phyloP scores from a whole-genome alignment of 2,113 vertebrate genomes.

The Ardeotis arabs region DNA sequence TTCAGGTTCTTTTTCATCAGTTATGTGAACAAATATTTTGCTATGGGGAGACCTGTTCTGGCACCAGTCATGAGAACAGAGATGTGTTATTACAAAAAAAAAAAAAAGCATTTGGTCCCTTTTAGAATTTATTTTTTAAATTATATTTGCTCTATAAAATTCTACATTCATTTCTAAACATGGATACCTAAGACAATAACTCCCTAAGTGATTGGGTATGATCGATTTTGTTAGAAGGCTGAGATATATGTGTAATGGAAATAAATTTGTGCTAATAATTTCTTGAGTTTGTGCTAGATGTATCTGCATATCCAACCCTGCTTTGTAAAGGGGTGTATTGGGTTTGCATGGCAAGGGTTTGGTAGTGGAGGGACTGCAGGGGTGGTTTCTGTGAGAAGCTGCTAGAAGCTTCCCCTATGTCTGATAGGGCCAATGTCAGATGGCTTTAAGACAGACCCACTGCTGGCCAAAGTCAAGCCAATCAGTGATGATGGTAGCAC shows the following conservation, averaged over 20 bases:
- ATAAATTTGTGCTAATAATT: neutral
- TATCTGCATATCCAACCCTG: neutral
- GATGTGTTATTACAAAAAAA: neutral
- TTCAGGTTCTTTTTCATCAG: neutral
- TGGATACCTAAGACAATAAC: neutral
- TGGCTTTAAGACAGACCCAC: too few species aligned
- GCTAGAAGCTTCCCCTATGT: too few species aligned
- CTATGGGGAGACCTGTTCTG: neutral
- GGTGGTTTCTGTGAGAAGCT: too few species aligned
- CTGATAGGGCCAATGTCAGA: too few species aligned
- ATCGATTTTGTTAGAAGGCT: neutral
- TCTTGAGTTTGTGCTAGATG: neutral
- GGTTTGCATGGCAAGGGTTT: too few species aligned
- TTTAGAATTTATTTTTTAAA: neutral
- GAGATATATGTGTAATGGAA: neutral
- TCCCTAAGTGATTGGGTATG: neutral
- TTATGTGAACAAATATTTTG: neutral
- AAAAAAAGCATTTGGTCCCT: neutral
- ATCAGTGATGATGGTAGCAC: too few species aligned
- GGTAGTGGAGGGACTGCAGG: too few species aligned
- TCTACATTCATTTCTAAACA: neutral
- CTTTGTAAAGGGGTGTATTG: neutral
- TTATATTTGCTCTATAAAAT: neutral
- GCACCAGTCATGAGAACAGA: neutral
- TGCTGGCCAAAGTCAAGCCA: too few species aligned